These are phyloP conservation scores for Tyria jacobaeae DNA, from an alignment of 2,888 invertebrate species.

Conservation along the genomic window DNA sequence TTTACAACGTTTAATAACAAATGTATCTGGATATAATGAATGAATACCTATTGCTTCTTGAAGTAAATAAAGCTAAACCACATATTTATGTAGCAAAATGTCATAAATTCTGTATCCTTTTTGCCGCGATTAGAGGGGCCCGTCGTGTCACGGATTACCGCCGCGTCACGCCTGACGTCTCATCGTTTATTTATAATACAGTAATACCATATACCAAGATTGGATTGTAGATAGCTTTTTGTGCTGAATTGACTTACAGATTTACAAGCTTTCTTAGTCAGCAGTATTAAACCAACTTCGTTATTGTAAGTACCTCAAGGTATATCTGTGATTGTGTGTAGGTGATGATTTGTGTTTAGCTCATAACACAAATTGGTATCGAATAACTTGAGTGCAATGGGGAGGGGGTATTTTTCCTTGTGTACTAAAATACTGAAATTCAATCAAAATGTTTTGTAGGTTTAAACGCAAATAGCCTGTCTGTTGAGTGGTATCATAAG, in stretches of 20 bases:
- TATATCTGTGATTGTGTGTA: neutral
- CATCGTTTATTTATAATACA: slow-evolving; percentile 34
- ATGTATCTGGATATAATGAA: no score
- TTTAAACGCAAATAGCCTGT: no score
- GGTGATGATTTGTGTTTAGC: neutral
- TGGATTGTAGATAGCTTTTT: slow-evolving; percentile 14
- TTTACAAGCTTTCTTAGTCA: slow-evolving; percentile 2
- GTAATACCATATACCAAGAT: slow-evolving; percentile 13
- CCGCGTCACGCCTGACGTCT: slow-evolving; percentile 30
- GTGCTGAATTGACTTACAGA: slow-evolving; percentile 9
- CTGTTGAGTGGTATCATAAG: no score
- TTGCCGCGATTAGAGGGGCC: slow-evolving; percentile 13
- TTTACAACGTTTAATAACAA: no score
- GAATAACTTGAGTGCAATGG: neutral
- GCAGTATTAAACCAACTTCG: neutral
- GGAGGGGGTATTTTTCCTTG: no score
- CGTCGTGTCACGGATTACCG: slow-evolving; percentile 23
- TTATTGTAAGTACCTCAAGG: no score
- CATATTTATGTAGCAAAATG: slow-evolving; percentile 7
- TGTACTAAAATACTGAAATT: neutral
- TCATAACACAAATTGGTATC: no score
- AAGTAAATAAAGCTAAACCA: neutral
- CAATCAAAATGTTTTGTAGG: no score
- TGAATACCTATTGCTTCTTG: no score
- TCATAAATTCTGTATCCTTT: slow-evolving; percentile 18